Conservation (phyloP, 64 coral and sea anemone genomes). For the Anthopleura sola region DNA sequence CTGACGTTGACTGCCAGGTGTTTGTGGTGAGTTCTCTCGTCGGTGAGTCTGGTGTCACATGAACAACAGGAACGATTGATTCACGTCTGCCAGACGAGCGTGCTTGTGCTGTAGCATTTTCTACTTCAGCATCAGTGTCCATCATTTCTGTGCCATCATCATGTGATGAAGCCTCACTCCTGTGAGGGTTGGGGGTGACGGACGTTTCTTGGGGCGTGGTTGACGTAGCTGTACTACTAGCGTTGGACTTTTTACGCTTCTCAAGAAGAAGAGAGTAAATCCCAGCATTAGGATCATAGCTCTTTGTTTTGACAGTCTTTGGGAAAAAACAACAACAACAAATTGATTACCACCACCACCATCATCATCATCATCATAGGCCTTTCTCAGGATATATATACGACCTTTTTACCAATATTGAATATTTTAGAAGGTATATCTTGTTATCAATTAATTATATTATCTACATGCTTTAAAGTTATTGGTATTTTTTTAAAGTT, state of each 20-base stretch:
- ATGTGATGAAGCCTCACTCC: background rate
- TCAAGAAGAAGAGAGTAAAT: conserved; percentile 86
- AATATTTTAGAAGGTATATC: no score
- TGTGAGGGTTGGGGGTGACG: conserved; percentile 5
- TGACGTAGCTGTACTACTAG: background rate
- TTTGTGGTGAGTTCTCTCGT: conserved; percentile 28
- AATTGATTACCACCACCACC: background rate
- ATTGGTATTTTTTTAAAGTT: no score
- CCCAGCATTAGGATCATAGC: conserved; percentile 87
- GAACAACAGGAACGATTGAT: conserved; percentile 82
- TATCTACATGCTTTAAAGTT: no score
- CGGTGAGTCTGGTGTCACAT: conserved; percentile 86
- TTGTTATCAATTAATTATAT: no score
- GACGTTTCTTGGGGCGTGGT: background rate
- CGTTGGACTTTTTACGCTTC: conserved; percentile 41
- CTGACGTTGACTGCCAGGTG: conserved; percentile 10
- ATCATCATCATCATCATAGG: no score
- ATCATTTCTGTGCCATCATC: conserved; percentile 63
- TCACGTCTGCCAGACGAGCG: conserved; percentile 22
- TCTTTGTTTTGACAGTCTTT: conserved; percentile 74
- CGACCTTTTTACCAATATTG: no score
- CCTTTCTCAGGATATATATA: no score
- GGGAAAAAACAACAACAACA: conserved; percentile 20
- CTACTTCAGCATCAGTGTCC: conserved; percentile 65
- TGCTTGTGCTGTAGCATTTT: background rate